Conservation (phyloP, 2,797 vertebrate species). For the Gallirallus australis region DNA sequence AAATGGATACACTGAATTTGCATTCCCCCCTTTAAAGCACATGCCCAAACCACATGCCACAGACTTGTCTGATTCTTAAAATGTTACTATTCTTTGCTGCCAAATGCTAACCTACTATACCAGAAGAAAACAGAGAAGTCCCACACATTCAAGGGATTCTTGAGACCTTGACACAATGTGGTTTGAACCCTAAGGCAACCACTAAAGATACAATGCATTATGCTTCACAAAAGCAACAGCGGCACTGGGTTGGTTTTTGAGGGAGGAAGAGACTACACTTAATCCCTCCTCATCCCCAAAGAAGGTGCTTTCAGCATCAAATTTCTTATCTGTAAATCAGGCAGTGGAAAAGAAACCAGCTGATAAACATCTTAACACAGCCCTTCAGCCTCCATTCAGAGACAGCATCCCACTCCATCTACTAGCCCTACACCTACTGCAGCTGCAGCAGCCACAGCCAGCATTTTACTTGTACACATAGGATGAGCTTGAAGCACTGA, state of each 20-base stretch:
- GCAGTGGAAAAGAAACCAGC: neutral
- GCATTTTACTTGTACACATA: fast-evolving
- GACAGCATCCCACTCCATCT: neutral
- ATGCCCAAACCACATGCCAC: neutral
- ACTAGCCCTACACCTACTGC: neutral
- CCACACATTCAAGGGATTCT: neutral
- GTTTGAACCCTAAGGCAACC: neutral
- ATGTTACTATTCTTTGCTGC: neutral
- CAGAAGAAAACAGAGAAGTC: neutral
- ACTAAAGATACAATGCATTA: neutral
- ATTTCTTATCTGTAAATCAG: neutral
- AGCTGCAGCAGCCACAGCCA: neutral
- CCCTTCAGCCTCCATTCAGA: neutral
- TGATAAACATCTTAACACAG: fast-evolving
- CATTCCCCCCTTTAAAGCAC: neutral
- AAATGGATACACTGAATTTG: neutral
- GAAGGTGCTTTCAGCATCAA: neutral
- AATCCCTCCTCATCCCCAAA: fast-evolving
- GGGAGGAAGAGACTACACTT: neutral
- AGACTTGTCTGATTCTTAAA: neutral
- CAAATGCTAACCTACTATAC: neutral
- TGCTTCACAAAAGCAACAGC: neutral
- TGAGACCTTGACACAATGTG: fast-evolving
- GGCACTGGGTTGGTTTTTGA: fast-evolving
- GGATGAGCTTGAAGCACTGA: neutral